phyloP scores from a whole-genome alignment of 2,797 vertebrate genomes.

The Sebastes steindachneri region DNA sequence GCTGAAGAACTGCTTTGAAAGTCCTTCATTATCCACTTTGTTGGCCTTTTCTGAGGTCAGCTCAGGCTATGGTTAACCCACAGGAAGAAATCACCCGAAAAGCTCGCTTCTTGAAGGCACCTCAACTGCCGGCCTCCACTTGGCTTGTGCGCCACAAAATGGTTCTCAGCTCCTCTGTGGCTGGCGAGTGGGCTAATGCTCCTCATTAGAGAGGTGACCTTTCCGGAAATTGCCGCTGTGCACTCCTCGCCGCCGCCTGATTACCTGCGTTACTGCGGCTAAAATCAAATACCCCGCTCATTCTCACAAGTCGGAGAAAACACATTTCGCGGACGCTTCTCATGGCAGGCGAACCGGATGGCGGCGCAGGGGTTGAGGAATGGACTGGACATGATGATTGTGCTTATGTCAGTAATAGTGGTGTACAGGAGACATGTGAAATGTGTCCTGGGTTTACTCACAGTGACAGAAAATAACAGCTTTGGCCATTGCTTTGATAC shows the following conservation, averaged over 20 bases:
- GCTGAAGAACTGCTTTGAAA: slow-evolving; percentile 8
- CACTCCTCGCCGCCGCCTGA: slow-evolving; percentile 64
- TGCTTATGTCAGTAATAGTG: not conserved
- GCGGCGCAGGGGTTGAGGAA: not conserved
- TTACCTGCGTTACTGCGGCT: slow-evolving; percentile 67
- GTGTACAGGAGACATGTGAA: not conserved
- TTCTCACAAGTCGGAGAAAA: slow-evolving; percentile 43
- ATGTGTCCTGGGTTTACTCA: not conserved
- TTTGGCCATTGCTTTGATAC: not conserved
- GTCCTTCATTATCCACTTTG: slow-evolving; percentile 2
- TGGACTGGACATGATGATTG: not conserved
- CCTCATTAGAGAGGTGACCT: slow-evolving; percentile 79
- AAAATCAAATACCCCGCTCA: slow-evolving; percentile 63
- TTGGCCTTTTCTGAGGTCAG: slow-evolving; percentile 9
- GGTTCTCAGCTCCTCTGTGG: slow-evolving; percentile 61
- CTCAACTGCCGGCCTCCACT: slow-evolving; percentile 19
- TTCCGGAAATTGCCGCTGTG: slow-evolving; percentile 71
- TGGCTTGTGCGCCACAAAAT: slow-evolving; percentile 63
- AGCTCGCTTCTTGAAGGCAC: slow-evolving; percentile 12
- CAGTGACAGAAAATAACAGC: not conserved
- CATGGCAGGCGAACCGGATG: slow-evolving; percentile 20
- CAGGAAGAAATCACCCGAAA: slow-evolving; percentile 33
- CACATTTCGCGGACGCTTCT: slow-evolving; percentile 24
- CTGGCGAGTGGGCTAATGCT: slow-evolving; percentile 68
- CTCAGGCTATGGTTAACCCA: slow-evolving; percentile 14